Evolutionary conservation across 1,140 invertebrate species (phyloP), one percentile per base, ranked within the genome.

Genomic region (Lordiphosa collinella): DNA sequence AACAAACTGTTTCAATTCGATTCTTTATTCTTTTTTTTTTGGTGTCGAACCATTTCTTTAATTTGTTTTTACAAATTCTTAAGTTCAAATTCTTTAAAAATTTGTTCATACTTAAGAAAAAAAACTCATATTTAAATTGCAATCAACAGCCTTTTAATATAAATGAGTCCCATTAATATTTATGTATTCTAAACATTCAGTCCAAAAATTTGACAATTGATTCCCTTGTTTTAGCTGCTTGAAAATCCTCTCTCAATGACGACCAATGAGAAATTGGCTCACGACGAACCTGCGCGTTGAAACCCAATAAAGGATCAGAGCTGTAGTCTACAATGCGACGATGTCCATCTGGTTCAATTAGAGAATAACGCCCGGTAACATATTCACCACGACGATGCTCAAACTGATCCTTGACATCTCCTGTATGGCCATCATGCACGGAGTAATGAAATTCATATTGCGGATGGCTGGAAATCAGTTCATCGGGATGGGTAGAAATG

Each of bases 381-480:
- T 91, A 72, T 50, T 91, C 91, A 14, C 91, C 91, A 25, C 91
- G 89, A 9, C 91, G 90, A 87, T 87, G 91, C 86, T 94, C 93
- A 51, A 93, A 90, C 68, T 93, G 92, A 60, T 90, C 90, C 86
- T 94, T 94, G 2, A 91, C 89, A 86, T 94, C 93, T 2, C 94
- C 93, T 18, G 92, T 94, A 41, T 92, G 87, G n/a, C 89, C 85
- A 59, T 94, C 93, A 31, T 93, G 91, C 0, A 94, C 92, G 31
- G 91, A 91, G 74, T 93, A 93, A 2, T 90, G 90, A 71, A 92
- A 93, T 51, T 91, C 89, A 82, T 93, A 93, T 51, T 92, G 92
- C 0, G 92, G 92, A 60, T 92, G 90, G 16, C 91, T 89, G 51
- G 91, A 84, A 32, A 80, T 82, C 10, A 86, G 37, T 13, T 86